A percentile compares a stretch with the other conserved stretches of the same genome.
phyloP scores from a whole-genome alignment of 2,113 vertebrate species.

The Chunga burmeisteri region DNA sequence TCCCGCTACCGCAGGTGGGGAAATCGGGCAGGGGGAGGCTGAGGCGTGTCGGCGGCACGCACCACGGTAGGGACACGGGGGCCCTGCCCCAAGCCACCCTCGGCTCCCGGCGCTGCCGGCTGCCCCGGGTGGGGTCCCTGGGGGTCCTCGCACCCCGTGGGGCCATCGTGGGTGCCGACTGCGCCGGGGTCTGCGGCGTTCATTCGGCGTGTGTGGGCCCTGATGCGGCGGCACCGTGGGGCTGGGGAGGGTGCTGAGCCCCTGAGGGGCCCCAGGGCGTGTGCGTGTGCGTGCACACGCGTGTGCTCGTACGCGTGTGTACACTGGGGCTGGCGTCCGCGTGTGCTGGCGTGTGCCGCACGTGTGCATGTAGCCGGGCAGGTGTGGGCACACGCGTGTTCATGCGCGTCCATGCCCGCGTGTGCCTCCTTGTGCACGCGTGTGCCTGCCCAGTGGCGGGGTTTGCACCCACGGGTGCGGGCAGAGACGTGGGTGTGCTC shows the following conservation, averaged over 20 bases:
- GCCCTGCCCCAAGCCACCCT: no score
- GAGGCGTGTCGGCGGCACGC: no score
- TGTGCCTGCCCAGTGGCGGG: not conserved
- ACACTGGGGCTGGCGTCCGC: rapidly evolving
- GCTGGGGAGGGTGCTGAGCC: not conserved
- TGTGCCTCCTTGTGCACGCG: not conserved
- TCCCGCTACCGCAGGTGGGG: no score
- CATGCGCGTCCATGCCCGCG: not conserved
- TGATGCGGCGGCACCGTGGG: rapidly evolving
- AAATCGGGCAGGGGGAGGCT: no score
- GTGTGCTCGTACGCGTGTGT: not conserved
- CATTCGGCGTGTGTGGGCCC: rapidly evolving
- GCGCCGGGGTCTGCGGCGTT: rapidly evolving
- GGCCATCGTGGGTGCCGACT: not conserved
- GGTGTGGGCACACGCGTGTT: not conserved
- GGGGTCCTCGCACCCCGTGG: not conserved
- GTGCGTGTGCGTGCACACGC: rapidly evolving
- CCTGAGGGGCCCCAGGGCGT: not conserved
- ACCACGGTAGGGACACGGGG: no score
- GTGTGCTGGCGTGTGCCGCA: not conserved
- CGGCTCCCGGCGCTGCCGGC: not conserved
- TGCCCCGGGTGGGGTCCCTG: not conserved
- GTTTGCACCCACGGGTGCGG: not conserved
- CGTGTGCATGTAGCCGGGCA: not conserved
- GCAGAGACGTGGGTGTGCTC: no score